phyloP scores from a whole-genome alignment of 2,888 invertebrate genomes.

The Torymus auratus region DNA sequence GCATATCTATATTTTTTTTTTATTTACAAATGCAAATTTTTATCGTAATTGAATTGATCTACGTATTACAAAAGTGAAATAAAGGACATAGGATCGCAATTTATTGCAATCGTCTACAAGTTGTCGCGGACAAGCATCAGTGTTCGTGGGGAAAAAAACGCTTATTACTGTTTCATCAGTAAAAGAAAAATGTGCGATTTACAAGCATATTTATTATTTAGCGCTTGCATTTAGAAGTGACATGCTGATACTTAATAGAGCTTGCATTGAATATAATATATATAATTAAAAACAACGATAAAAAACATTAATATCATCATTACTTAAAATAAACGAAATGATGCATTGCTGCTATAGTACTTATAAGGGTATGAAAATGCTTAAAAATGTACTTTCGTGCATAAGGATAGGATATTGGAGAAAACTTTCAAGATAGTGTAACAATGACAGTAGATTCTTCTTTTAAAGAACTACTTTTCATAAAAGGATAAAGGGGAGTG shows the following conservation, averaged over 20 bases:
- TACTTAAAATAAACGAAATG: background rate
- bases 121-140: slow-evolving; percentile 17
- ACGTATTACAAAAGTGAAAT: slow-evolving; percentile 24
- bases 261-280: background rate
- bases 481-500: slow-evolving; percentile 20
- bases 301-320: slow-evolving; percentile 25
- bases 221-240: background rate
- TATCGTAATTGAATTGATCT: background rate
- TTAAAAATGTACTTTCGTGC: slow-evolving; percentile 36
- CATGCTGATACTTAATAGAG: slow-evolving; percentile 26
- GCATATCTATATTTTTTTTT: background rate
- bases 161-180: slow-evolving; percentile 5
- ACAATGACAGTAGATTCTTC: slow-evolving; percentile 33
- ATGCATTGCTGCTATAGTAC: background rate
- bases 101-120: background rate
- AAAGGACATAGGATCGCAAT: slow-evolving; percentile 5
- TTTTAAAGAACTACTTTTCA: slow-evolving; percentile 21
- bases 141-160: slow-evolving; percentile 16
- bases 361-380: background rate
- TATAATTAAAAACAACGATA: slow-evolving; percentile 22
- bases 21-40: slow-evolving; percentile 26
- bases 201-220: slow-evolving; percentile 30
- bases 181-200: slow-evolving; percentile 11
- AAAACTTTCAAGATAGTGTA: slow-evolving; percentile 34
- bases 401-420: slow-evolving; percentile 30